Percentiles rank a stretch among this genome's conserved stretches.
These are phyloP conservation scores for Apamea epomidion DNA, from an alignment of 2,888 invertebrate species.

Conservation along the genomic window DNA sequence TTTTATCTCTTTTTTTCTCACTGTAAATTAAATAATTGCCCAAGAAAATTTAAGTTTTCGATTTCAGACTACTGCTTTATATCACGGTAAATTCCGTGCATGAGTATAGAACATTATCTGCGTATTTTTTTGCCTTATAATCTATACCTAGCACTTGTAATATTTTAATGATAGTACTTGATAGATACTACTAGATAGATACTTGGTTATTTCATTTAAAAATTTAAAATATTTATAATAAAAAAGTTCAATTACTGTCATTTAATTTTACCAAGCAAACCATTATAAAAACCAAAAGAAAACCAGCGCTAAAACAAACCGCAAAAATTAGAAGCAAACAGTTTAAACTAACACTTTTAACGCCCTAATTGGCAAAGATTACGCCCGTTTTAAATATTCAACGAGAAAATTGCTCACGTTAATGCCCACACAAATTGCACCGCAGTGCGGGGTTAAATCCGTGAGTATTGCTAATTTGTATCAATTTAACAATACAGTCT, in stretches of 20 bases:
- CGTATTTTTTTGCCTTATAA: too few species aligned
- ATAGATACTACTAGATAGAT: too few species aligned
- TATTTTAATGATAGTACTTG: not conserved
- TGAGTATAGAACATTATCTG: too few species aligned
- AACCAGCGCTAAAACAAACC: conserved; percentile 4
- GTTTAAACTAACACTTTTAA: conserved; percentile 61
- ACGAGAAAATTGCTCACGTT: conserved; percentile 63
- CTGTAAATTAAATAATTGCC: not conserved
- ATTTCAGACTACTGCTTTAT: not conserved
- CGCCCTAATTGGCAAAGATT: conserved; percentile 60
- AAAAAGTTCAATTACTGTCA: not conserved
- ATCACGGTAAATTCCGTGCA: not conserved
- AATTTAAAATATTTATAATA: not conserved
- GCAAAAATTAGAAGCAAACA: conserved; percentile 52
- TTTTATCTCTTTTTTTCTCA: not conserved
- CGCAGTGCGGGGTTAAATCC: conserved; percentile 65
- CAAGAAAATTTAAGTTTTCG: too few species aligned
- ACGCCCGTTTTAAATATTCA: conserved; percentile 63
- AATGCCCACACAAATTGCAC: conserved; percentile 60
- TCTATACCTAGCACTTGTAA: not conserved
- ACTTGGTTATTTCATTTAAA: too few species aligned
- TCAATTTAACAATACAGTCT: conserved; percentile 56
- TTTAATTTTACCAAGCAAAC: not conserved
- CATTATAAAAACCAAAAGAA: conserved; percentile 5
- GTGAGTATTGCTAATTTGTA: conserved; percentile 64